Evolutionary conservation across 2,113 vertebrate genomes (phyloP).

Genomic region (Brachirus orientalis): DNA sequence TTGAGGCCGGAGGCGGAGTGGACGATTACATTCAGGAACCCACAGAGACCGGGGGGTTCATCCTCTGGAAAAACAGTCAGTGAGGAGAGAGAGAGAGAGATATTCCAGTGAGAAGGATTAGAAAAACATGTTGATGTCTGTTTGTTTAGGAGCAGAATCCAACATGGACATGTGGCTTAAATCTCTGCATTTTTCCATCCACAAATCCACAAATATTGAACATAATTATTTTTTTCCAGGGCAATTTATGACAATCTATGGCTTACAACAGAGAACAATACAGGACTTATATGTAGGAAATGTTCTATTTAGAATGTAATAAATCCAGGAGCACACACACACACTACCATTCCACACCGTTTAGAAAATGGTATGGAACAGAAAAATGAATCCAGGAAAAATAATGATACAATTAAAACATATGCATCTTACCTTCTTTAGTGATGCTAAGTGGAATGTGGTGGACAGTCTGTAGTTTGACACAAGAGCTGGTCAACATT

Average conservation of each 20-base stretch:
- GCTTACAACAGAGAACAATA: background rate
- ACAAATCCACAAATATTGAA: conserved; percentile 14
- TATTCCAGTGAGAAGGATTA: conserved; percentile 25
- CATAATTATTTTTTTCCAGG: background rate
- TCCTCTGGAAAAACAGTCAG: conserved; percentile 87
- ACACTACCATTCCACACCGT: too few species aligned
- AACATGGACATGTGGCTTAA: conserved; percentile 18
- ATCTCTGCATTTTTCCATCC: background rate
- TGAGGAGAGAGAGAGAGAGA: background rate
- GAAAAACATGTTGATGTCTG: conserved; percentile 49
- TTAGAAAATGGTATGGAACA: background rate
- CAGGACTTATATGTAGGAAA: background rate
- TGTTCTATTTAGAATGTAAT: background rate
- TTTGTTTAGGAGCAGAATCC: conserved; percentile 55
- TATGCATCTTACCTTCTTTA: conserved; percentile 87
- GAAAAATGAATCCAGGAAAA: background rate
- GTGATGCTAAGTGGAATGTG: conserved; percentile 93
- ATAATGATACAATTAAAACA: background rate
- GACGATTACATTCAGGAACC: conserved; percentile 97
- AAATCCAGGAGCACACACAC: background rate
- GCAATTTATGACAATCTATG: background rate
- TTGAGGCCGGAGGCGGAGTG: conserved; percentile 97
- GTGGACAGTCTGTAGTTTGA: conserved; percentile 97
- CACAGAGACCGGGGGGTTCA: conserved; percentile 92
- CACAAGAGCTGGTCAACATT: conserved; percentile 96